Evolutionary conservation across 2,888 invertebrate genomes (phyloP).

Genomic region (Stenichneumon culpator): DNA sequence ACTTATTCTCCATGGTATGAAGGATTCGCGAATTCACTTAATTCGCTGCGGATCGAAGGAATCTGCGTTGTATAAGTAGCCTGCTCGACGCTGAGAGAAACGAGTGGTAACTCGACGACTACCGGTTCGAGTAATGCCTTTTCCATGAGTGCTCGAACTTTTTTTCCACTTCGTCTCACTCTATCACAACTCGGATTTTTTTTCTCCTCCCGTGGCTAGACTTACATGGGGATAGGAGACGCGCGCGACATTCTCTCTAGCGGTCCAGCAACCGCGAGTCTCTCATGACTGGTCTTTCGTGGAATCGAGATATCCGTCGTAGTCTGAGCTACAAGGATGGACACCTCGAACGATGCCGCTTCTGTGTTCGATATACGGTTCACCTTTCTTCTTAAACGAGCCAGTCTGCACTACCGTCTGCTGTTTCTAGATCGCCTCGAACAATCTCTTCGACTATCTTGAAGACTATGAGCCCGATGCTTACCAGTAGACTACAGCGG

Average conservation of each 20-base stretch:
- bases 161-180: slow-evolving; percentile 33
- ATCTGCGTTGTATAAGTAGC: slow-evolving; percentile 42
- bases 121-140: slow-evolving; percentile 52
- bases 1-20: neutral
- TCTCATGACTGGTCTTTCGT: slow-evolving; percentile 45
- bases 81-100: slow-evolving; percentile 19
- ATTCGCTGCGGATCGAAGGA: slow-evolving; percentile 45
- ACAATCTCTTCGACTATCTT: neutral
- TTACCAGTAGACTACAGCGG: neutral
- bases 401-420: neutral
- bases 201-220: slow-evolving; percentile 16
- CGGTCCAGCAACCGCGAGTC: slow-evolving; percentile 53
- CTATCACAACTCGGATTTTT: slow-evolving; percentile 9
- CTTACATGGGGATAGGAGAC: slow-evolving; percentile 16
- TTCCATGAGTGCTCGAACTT: slow-evolving; percentile 30
- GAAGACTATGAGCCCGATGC: neutral
- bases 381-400: slow-evolving; percentile 8
- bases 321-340: slow-evolving; percentile 38
- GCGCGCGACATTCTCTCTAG: slow-evolving; percentile 44
- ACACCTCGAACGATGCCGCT: slow-evolving; percentile 11
- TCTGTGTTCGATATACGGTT: slow-evolving; percentile 1
- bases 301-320: slow-evolving; percentile 51
- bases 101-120: slow-evolving; percentile 50
- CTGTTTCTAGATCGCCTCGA: neutral
- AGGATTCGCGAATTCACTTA: slow-evolving; percentile 33